Conservation (phyloP, 2,797 vertebrate genomes). For the Acanthis flammea region DNA sequence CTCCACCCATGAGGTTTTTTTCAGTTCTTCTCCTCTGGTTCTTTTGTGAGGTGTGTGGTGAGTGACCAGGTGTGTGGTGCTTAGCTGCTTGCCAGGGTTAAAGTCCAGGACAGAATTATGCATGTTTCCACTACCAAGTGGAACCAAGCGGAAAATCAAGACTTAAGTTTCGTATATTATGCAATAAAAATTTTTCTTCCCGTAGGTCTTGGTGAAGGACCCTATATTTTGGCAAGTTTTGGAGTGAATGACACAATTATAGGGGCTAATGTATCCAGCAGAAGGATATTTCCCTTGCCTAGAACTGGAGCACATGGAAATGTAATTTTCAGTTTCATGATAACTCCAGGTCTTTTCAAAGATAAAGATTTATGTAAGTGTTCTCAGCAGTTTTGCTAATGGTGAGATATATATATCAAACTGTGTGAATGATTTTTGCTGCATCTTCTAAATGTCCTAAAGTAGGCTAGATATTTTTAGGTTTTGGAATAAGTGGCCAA, state of each 20-base stretch:
- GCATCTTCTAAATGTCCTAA: not conserved
- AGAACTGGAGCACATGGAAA: slow-evolving; percentile 76
- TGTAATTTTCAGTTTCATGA: slow-evolving; percentile 93
- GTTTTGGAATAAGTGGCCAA: not conserved
- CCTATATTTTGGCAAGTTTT: slow-evolving; percentile 87
- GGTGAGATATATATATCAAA: not conserved
- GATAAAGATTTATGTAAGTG: slow-evolving; percentile 89
- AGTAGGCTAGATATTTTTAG: not conserved
- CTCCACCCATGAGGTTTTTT: not conserved
- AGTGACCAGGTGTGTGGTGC: not conserved
- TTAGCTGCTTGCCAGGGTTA: not conserved
- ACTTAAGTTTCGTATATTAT: not conserved
- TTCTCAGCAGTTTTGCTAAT: not conserved
- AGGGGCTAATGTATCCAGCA: slow-evolving; percentile 88
- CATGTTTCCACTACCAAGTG: not conserved
- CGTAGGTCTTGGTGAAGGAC: slow-evolving; percentile 91
- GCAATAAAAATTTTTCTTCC: not conserved
- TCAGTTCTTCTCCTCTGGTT: not conserved
- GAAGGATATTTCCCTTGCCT: slow-evolving; percentile 85
- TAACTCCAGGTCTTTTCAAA: slow-evolving; percentile 90
- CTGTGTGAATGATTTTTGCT: not conserved
- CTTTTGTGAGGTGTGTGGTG: not conserved
- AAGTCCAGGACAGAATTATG: not conserved
- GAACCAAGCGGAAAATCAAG: not conserved
- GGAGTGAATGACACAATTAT: slow-evolving; percentile 86